Percentiles rank a stretch among this genome's conserved stretches.
phyloP scores from a whole-genome alignment of 2,113 vertebrate species.

The Hippocampus guttulatus region DNA sequence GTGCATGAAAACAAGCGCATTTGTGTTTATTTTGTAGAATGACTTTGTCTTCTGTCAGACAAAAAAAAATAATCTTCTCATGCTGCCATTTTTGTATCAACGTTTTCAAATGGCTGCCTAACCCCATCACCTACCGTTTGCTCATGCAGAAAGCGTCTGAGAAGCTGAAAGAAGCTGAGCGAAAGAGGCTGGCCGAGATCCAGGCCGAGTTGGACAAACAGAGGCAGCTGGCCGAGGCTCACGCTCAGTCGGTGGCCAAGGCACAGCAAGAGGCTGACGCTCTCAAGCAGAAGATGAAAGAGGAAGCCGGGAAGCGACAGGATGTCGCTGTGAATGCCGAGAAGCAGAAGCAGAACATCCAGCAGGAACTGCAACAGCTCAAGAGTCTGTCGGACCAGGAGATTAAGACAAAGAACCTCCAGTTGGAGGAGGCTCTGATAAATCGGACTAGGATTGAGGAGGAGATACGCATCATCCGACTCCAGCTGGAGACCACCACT shows the following conservation, averaged over 20 bases:
- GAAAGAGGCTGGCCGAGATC: conserved; percentile 84
- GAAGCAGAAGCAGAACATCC: conserved; percentile 92
- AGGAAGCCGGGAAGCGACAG: conserved; percentile 83
- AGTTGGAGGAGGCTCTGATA: conserved; percentile 82
- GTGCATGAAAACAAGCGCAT: conserved; percentile 56
- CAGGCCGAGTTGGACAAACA: conserved; percentile 92
- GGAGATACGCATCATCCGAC: conserved; percentile 85
- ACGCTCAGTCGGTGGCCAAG: conserved; percentile 85
- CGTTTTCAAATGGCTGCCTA: conserved; percentile 14
- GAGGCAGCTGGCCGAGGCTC: conserved; percentile 87
- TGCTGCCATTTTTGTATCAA: neutral
- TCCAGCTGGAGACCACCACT: conserved; percentile 83
- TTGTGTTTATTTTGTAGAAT: conserved; percentile 61
- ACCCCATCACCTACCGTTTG: conserved; percentile 65
- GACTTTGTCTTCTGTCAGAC: conserved; percentile 30
- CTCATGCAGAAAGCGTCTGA: conserved; percentile 86
- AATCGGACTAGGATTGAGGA: conserved; percentile 86
- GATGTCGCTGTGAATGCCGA: conserved; percentile 82
- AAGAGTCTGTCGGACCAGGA: conserved; percentile 84
- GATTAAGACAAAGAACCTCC: conserved; percentile 82
- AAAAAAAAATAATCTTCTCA: neutral
- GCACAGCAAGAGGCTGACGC: conserved; percentile 84
- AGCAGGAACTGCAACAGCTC: conserved; percentile 86
- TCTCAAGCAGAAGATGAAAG: conserved; percentile 86
- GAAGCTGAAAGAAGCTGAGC: conserved; percentile 90